Base-by-base conservation (phyloP, 1,140 invertebrate genomes). In the Ostrea edulis region DNA sequence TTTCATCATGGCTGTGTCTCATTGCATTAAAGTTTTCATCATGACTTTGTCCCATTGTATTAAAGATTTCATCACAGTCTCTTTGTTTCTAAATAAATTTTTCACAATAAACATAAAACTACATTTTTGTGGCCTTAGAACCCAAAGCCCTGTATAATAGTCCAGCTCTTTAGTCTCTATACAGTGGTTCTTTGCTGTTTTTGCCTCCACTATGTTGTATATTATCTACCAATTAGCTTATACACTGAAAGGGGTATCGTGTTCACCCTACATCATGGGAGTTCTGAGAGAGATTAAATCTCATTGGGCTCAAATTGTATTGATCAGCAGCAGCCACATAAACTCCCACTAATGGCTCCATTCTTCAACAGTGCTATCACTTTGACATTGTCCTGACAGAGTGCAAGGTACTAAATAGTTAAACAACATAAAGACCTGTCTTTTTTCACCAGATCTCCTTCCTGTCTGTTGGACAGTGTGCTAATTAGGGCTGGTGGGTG, bases 321-420 rank as follows among this genome's bases (percentile, higher is more conserved):
- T 44, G 68, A 77, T 77, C 68, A 11, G 9, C 25, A 11, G 68
- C 68, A 77, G 68, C 25, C 22, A 62, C n/a, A 77, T 29, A 77
- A 77, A 62, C 68, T 77, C 68, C 68, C 68, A 77, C 68, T 77
- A 77, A 77, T 77, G 68, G 68, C 25, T 77, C 29, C 68, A 77
- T 77, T 77, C 68, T 77, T 77, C 29, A 77, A 77, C 25, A 77
- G 8, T 12, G 14, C 9, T 77, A 29, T 77, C 68, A 77, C 25
- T 77, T 77, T 77, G 68, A 77, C 29, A 77, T 29, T 14, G 25
- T 1, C 29, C 29, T 77, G 25, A 35, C 12, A 14, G 0, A 35
- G 29, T 14, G 25, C 22, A 77, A 77, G 25, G 65, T 68, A 4
- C 20, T 68, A n/a, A 62, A 17, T 62, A 14, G 14, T 17, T 5